phyloP scores from a whole-genome alignment of 2,797 vertebrate genomes.

The Synanceia verrucosa region DNA sequence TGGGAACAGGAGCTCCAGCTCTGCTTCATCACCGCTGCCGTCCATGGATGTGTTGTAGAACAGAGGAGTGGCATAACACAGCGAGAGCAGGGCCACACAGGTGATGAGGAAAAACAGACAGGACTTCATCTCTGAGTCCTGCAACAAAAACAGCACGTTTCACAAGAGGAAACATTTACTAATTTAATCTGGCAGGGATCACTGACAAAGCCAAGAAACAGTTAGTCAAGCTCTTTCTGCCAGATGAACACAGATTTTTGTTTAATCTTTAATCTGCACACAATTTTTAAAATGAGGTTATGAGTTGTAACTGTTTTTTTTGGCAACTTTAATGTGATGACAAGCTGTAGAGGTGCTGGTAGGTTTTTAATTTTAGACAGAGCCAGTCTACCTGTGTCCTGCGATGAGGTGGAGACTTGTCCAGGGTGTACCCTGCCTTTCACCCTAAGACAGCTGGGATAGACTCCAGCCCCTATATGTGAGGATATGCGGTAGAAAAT shows the following conservation, averaged over 20 bases:
- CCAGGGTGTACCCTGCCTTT: too few relatives aligned
- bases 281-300: neutral
- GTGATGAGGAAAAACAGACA: constrained; percentile 45
- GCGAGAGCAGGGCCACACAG: constrained; percentile 69
- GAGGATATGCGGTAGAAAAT: too few relatives aligned
- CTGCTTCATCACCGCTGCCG: constrained; percentile 87
- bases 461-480: too few relatives aligned
- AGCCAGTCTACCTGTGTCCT: too few relatives aligned
- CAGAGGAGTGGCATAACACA: constrained; percentile 69
- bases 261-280: neutral
- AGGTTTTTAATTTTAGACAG: neutral
- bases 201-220: neutral
- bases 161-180: neutral
- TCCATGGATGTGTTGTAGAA: constrained; percentile 77
- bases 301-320: neutral
- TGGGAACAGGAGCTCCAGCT: constrained; percentile 81
- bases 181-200: neutral
- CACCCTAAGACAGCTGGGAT: too few relatives aligned
- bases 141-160: constrained; percentile 30
- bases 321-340: neutral
- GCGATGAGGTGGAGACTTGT: too few relatives aligned
- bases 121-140: constrained; percentile 75
- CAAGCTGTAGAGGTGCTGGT: neutral
- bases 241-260: neutral
- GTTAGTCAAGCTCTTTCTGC: neutral